These are phyloP conservation scores for Antheraea mylitta DNA, from an alignment of 1,140 invertebrate genomes.

Conservation along the genomic window DNA sequence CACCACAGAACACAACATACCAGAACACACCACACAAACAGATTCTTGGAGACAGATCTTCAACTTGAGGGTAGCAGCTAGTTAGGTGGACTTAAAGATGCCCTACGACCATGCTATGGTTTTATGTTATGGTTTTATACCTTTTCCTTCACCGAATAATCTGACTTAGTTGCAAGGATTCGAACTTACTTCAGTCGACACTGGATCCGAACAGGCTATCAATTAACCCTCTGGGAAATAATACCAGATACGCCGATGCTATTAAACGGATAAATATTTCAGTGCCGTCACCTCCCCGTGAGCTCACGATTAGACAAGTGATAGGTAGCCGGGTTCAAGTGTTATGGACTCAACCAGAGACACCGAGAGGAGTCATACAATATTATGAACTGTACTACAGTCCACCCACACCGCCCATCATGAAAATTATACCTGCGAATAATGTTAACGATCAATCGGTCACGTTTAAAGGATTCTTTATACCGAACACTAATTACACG, in stretches of 20 bases:
- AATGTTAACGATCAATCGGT: slow-evolving; percentile 71
- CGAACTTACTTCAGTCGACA: too few species aligned
- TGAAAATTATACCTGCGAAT: slow-evolving; percentile 18
- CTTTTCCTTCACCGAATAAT: too few species aligned
- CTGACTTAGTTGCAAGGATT: too few species aligned
- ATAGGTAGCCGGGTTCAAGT: slow-evolving; percentile 83
- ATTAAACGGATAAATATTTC: slow-evolving; percentile 17
- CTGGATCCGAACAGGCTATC: too few species aligned
- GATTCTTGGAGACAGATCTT: too few species aligned
- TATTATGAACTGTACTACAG: slow-evolving; percentile 83
- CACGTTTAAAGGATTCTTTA: slow-evolving; percentile 80
- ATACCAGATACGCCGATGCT: background rate
- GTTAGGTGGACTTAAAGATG: too few species aligned
- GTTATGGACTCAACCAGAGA: slow-evolving; percentile 82
- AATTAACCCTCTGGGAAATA: too few species aligned
- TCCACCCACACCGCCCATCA: slow-evolving; percentile 74
- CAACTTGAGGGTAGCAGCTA: too few species aligned
- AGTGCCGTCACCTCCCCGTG: slow-evolving; percentile 83
- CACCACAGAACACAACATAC: too few species aligned
- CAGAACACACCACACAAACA: too few species aligned
- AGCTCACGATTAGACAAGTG: slow-evolving; percentile 82
- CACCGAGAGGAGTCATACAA: slow-evolving; percentile 82
- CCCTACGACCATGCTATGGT: too few species aligned
- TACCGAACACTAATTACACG: slow-evolving; percentile 82
- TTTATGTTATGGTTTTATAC: too few species aligned